Conservation (phyloP, 2,888 invertebrate species). For the Philhelius pedissequus region DNA sequence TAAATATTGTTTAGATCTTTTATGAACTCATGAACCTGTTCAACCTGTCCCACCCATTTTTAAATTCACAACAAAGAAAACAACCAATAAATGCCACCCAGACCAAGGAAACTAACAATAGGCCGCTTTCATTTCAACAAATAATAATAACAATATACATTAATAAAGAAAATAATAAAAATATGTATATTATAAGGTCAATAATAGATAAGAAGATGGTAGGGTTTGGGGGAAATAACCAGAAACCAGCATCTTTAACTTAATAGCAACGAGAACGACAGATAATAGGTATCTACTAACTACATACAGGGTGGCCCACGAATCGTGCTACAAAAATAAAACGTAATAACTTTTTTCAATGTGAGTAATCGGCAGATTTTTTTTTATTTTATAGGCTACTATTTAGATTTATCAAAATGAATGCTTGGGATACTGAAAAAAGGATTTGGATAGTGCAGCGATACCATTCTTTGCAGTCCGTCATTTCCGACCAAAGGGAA, state of each 20-base stretch:
- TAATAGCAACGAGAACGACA: not conserved
- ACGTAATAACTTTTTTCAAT: no score
- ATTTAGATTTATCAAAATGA: no score
- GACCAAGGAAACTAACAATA: constrained; percentile 1
- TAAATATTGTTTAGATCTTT: not conserved
- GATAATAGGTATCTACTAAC: not conserved
- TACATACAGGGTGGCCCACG: no score
- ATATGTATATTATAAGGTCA: constrained; percentile 2
- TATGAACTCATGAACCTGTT: not conserved
- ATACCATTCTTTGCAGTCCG: no score
- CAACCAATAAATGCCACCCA: not conserved
- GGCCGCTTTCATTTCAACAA: constrained; percentile 17
- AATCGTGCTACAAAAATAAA: no score
- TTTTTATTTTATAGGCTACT: no score
- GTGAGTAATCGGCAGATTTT: no score
- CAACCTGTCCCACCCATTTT: not conserved
- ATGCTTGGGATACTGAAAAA: no score
- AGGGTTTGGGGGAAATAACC: not conserved
- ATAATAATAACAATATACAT: not conserved
- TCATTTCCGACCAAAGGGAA: no score
- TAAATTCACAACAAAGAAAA: not conserved
- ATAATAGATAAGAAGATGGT: not conserved
- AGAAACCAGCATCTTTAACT: constrained; percentile 5
- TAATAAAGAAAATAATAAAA: not conserved
- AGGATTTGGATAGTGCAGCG: no score